phyloP scores from a whole-genome alignment of 2,797 vertebrate genomes.

The Acanthopagrus latus region DNA sequence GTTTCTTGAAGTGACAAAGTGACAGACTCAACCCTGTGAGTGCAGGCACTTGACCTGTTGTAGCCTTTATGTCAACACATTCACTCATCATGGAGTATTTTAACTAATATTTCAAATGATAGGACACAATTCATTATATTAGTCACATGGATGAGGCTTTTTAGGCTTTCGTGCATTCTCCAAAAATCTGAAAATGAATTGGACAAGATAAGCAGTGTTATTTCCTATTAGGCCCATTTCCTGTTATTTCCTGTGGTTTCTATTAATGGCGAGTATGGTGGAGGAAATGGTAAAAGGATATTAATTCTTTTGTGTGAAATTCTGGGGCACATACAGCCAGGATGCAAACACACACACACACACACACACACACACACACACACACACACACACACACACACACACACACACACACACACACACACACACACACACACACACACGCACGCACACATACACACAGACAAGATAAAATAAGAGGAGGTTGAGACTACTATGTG shows the following conservation, averaged over 20 bases:
- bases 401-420: not conserved
- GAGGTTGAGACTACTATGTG: not conserved
- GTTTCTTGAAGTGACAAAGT: constrained; percentile 56
- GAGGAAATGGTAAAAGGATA: constrained; percentile 7
- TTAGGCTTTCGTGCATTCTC: not conserved
- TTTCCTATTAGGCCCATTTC: constrained; percentile 13
- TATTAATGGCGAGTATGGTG: not conserved
- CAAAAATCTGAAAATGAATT: constrained; percentile 16
- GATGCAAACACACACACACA: constrained; percentile 8
- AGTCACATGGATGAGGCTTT: not conserved
- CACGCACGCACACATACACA: not conserved
- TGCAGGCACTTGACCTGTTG: constrained; percentile 35
- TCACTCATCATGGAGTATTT: constrained; percentile 24
- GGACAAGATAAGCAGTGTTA: constrained; percentile 10
- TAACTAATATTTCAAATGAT: constrained; percentile 22
- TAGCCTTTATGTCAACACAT: constrained; percentile 20
- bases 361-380: no score
- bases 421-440: constrained; percentile 1
- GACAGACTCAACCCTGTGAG: constrained; percentile 30
- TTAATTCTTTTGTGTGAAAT: constrained; percentile 17
- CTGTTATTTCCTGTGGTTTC: not conserved
- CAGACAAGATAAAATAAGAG: constrained; percentile 13
- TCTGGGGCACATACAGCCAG: not conserved
- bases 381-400: constrained; percentile 8
- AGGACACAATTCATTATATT: not conserved